A percentile compares a stretch with the other conserved stretches of the same genome.
Evolutionary conservation across 2,888 invertebrate species (phyloP).

Genomic region (Agonopterix heracliana): DNA sequence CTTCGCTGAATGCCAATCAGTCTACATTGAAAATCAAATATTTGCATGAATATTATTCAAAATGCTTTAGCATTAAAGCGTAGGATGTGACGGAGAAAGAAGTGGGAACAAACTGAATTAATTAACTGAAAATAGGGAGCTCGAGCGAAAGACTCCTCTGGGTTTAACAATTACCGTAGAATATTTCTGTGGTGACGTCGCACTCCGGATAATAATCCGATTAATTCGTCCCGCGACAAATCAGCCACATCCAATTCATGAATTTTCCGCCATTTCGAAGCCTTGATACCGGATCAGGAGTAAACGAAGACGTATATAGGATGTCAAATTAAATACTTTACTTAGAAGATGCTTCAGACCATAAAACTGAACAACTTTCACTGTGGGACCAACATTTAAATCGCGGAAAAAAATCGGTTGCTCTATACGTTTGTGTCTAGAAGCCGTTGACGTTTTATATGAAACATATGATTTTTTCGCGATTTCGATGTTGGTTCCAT

Average conservation of each 20-base stretch:
- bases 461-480: too few relatives aligned
- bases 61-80: neutral
- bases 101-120: neutral
- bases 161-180: conserved; percentile 11
- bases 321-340: too few relatives aligned
- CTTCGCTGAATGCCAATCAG: neutral
- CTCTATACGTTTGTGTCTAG: too few relatives aligned
- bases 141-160: neutral
- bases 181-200: conserved; percentile 9
- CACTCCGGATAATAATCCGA: conserved; percentile 12
- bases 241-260: conserved; percentile 11
- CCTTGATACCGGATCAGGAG: too few relatives aligned
- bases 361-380: too few relatives aligned
- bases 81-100: neutral
- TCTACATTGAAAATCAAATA: conserved; percentile 1
- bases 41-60: conserved; percentile 2
- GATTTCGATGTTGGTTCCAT: too few relatives aligned
- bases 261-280: neutral
- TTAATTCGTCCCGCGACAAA: conserved; percentile 13
- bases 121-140: neutral
- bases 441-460: too few relatives aligned
- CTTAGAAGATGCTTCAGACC: too few relatives aligned
- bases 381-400: too few relatives aligned
- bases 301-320: too few relatives aligned
- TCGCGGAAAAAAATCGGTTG: too few relatives aligned